Base-by-base conservation (phyloP, 2,113 vertebrate genomes). In the Nycticryphes semicollaris region DNA sequence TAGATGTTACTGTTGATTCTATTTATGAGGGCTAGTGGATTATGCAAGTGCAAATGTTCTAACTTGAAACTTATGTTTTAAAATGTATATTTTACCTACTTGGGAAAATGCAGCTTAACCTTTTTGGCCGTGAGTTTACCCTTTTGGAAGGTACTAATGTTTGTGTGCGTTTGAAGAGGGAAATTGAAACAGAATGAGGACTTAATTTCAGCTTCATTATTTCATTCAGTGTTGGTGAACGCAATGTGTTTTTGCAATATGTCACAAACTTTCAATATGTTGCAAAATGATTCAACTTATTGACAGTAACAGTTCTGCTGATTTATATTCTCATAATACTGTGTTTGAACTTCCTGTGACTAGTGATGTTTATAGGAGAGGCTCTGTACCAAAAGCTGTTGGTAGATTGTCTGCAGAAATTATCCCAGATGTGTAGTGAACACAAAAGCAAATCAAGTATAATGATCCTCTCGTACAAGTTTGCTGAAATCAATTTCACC, bases 361-460 rank as follows among this genome's bases (percentile, higher is more conserved):
- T 43, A 53, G 81, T 76, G 88, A 91, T 82, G 66, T 96, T 92
- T 92, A 41, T 75, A 70, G 73, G 84, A 89, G 53, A 92, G 83
- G n/a, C 59, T 82, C 68, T 56, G 66, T 87, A 95, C 86, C 48
- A 84, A 82, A 74, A 94, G 76, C 83, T 79, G 66, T 78, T 89
- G 56, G 57, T 92, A 90, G 90, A 77, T 84, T 93, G 79, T 97
- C 86, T 92, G 66, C 89, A 69, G 91, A 91, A 91, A 94, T 96
- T 91, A 94, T 73, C 66, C 74, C 75, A 91, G 70, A 87, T 74
- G 62, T 89, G 54, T 45, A 89, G 91, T 12, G 77, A 92, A 85
- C 89, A 96, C 89, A 96, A 96, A 95, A 91, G 84, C 84, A 94
- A 97, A 95, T 96, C 84, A 92, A 96, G 67, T 94, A 94, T 97